A percentile compares a stretch with the other conserved stretches of the same genome.
phyloP scores from a whole-genome alignment of 2,113 vertebrate species.

The Arenaria interpres region DNA sequence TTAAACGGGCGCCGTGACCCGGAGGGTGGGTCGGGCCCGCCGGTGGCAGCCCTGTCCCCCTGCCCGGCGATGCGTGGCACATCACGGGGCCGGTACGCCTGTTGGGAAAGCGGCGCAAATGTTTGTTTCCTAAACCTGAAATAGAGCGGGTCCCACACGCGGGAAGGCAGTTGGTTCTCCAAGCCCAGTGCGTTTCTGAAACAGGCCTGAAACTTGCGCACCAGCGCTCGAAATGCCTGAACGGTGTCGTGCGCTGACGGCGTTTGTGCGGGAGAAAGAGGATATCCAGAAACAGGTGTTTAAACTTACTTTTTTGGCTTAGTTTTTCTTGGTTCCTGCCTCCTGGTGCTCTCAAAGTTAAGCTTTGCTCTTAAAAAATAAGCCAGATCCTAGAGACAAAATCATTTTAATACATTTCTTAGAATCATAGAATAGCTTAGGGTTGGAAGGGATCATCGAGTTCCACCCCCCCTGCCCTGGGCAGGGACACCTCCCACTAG shows the following conservation, averaged over 20 bases:
- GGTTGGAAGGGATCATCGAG: background rate
- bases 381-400: background rate
- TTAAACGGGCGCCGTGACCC: fast-evolving
- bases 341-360: background rate
- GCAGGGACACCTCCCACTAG: background rate
- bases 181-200: background rate
- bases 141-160: fast-evolving
- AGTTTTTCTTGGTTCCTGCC: background rate
- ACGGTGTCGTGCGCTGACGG: fast-evolving
- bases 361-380: background rate
- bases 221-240: fast-evolving
- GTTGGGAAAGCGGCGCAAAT: fast-evolving
- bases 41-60: background rate
- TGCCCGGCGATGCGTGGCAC: too few relatives aligned
- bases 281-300: background rate
- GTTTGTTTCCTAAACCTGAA: background rate
- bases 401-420: background rate
- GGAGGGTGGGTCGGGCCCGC: fast-evolving
- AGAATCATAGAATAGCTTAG: background rate
- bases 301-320: background rate
- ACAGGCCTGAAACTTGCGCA: background rate
- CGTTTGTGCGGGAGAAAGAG: background rate
- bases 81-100: fast-evolving
- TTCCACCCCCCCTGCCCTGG: background rate
- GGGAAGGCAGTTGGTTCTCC: background rate